Conservation (phyloP, 2,888 invertebrate genomes). For the Homarus gammarus region DNA sequence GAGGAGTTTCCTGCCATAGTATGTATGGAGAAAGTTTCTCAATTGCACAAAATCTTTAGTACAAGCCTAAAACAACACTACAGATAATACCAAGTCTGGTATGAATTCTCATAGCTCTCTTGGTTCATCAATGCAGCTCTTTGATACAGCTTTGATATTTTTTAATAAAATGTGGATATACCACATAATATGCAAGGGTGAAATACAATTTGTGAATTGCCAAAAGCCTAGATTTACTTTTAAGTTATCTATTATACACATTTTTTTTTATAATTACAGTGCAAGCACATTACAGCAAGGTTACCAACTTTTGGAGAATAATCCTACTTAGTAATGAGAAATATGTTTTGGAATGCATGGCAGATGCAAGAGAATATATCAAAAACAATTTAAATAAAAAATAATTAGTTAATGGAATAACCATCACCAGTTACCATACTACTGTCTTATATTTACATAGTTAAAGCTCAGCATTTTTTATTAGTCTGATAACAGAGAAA, state of each 20-base stretch:
- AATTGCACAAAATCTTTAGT: not conserved
- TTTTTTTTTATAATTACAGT: not conserved
- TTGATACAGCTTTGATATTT: slow-evolving; percentile 24
- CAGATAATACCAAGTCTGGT: slow-evolving; percentile 8
- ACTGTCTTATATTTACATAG: slow-evolving; percentile 24
- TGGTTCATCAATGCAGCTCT: slow-evolving; percentile 5
- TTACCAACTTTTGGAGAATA: not conserved
- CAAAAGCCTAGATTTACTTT: slow-evolving; percentile 8
- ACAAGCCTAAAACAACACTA: not conserved
- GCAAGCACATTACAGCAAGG: not conserved
- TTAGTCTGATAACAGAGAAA: too few relatives aligned
- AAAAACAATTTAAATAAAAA: not conserved
- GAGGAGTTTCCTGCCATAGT: not conserved
- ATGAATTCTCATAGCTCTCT: not conserved
- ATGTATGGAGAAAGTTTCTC: not conserved
- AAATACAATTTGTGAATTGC: slow-evolving; percentile 6
- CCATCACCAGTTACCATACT: slow-evolving; percentile 2
- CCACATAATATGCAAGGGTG: not conserved
- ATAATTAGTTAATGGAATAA: not conserved
- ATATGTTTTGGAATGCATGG: slow-evolving; percentile 50
- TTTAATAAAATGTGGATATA: not conserved
- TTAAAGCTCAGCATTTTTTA: too few relatives aligned
- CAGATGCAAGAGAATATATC: slow-evolving; percentile 18
- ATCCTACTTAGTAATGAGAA: slow-evolving; percentile 12
- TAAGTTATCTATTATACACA: not conserved